Base-by-base conservation (phyloP, 2,113 vertebrate genomes). In the Rattus rattus region DNA sequence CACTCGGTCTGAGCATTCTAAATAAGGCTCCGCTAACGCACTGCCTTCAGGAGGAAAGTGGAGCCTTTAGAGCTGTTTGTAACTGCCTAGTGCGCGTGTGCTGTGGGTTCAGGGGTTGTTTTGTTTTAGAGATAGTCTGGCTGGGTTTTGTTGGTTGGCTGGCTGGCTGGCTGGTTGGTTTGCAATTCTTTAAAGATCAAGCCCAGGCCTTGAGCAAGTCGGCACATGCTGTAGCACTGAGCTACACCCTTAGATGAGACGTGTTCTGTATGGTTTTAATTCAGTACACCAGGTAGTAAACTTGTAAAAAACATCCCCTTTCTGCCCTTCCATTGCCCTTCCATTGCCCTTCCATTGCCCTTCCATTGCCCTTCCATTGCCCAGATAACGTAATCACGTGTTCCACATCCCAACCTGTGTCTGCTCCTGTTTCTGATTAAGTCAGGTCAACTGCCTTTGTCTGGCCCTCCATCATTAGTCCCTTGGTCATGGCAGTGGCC, bases 1-100 rank as follows among this genome's bases (percentile, higher is more conserved):
- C 77, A 36, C 73, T 47, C 79, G 36, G 43, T 77, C 65, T 54
- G 61, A 96, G 72, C 61, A 39, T 61, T 73, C 85, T 96, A 79
- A 28, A 14, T 67, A 94, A 92, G 54, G 28, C 43, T 84, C 43
- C 10, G 65, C 1, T n/a, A 59, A 49, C 14, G 24, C 5, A 30
- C 24, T 56, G 1, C 43, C 81, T 19, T 61, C 59, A 70, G 61
- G 28, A 43, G 83, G 30, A 59, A 81, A 67, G 17, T 47, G n/a
- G 47, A 47, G 63, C 33, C 10, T 22, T 88, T 76, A 88, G 65
- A 79, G 39, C 63, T 91, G 24, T 76, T 80, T 90, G 52, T 30
- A 90, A 69, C 65, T 88, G 54, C 28, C n/a, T 52, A 7, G 16
- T 77, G 39, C 90, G 43, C 30, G 81, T 93, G 85, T 93, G 63